A percentile compares a stretch with the other conserved stretches of the same genome.
Evolutionary conservation across 2,113 vertebrate genomes (phyloP).

Genomic region (Spilogale gracilis): DNA sequence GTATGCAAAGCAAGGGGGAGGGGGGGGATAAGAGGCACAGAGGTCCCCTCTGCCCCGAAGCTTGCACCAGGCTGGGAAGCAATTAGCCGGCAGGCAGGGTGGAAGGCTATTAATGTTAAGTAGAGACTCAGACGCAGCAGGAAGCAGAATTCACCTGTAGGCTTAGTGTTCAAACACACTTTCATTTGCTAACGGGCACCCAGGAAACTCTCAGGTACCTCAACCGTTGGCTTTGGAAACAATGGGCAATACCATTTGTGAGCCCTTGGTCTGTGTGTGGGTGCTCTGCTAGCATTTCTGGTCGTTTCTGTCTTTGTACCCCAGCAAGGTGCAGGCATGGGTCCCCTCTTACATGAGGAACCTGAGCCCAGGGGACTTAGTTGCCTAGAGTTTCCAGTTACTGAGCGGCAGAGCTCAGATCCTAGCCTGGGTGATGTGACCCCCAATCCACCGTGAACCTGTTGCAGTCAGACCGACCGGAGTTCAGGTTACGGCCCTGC

Average conservation of each 20-base stretch:
- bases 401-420: no score
- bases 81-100: accelerated
- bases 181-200: neutral
- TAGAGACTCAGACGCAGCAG: accelerated
- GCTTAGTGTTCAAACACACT: accelerated
- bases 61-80: neutral
- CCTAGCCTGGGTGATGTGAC: accelerated
- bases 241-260: accelerated
- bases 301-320: neutral
- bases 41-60: neutral
- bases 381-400: accelerated
- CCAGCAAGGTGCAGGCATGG: neutral
- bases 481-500: neutral
- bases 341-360: neutral
- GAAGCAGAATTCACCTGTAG: accelerated
- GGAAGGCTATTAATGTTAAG: accelerated
- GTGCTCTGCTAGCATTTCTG: neutral
- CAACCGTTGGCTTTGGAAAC: neutral
- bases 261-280: accelerated
- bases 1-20: neutral
- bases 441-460: neutral
- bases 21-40: accelerated
- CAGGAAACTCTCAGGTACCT: neutral
- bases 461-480: neutral
- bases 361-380: neutral